Conservation (phyloP, 2,113 vertebrate species). For the Dipodomys merriami region DNA sequence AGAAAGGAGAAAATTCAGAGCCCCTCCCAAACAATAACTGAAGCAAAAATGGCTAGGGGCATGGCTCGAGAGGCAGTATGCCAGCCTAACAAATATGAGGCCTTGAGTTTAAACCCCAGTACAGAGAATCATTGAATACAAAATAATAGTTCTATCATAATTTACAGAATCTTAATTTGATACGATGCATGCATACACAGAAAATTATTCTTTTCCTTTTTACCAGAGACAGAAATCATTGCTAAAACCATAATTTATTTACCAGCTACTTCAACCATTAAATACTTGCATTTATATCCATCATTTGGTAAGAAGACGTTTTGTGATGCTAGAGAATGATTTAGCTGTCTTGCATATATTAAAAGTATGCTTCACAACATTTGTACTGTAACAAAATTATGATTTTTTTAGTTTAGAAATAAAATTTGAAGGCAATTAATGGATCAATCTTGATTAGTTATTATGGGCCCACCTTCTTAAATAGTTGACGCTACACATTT, state of each 20-base stretch:
- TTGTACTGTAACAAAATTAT: neutral
- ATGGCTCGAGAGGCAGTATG: too few species aligned
- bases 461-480: neutral
- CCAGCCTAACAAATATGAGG: too few species aligned
- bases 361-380: slow-evolving; percentile 11
- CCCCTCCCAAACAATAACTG: too few species aligned
- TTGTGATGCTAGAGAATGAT: neutral
- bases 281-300: neutral
- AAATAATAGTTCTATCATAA: neutral
- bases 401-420: slow-evolving; percentile 23
- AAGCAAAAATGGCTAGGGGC: too few species aligned
- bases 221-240: slow-evolving; percentile 8
- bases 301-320: slow-evolving; percentile 1
- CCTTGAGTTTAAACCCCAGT: too few species aligned
- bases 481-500: neutral
- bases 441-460: neutral
- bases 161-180: neutral
- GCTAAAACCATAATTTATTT: neutral
- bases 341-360: neutral
- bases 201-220: neutral
- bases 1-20: neutral
- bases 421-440: slow-evolving; percentile 54
- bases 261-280: neutral
- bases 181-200: neutral
- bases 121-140: neutral